phyloP scores from a whole-genome alignment of 2,888 invertebrate species.

The Ophion costatus region DNA sequence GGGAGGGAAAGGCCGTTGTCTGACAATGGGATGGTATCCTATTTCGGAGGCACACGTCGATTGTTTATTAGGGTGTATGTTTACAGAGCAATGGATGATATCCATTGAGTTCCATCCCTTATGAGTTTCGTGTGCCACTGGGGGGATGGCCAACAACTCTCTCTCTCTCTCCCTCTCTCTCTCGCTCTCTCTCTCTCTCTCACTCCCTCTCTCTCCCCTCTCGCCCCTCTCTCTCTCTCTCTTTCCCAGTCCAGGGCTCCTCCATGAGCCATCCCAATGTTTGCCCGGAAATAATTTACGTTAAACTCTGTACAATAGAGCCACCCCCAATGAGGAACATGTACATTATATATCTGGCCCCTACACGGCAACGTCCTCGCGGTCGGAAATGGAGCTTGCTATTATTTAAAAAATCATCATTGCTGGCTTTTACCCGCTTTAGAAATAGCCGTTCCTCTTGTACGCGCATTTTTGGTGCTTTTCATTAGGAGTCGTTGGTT shows the following conservation, averaged over 20 bases:
- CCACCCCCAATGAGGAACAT: conserved; percentile 3
- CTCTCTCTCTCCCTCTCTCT: conserved; percentile 31
- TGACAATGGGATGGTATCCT: conserved; percentile 74
- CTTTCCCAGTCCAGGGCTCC: conserved; percentile 11
- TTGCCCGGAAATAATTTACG: conserved; percentile 73
- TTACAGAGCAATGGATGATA: conserved; percentile 59
- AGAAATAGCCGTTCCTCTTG: not conserved
- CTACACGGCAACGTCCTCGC: not conserved
- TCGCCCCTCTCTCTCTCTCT: conserved; percentile 6
- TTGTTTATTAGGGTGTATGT: conserved; percentile 66
- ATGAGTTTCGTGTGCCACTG: conserved; percentile 10
- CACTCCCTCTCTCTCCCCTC: conserved; percentile 37
- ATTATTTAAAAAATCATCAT: not conserved
- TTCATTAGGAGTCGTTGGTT: not conserved
- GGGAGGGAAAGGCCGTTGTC: conserved; percentile 25
- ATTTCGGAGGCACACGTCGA: conserved; percentile 67
- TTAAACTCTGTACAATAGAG: conserved; percentile 38
- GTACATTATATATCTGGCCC: conserved; percentile 8
- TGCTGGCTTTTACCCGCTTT: not conserved
- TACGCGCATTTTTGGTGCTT: not conserved
- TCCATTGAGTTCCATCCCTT: conserved; percentile 31
- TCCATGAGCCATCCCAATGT: conserved; percentile 40
- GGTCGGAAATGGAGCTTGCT: not conserved
- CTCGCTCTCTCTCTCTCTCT: conserved; percentile 20
- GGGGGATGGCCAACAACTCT: conserved; percentile 32